Evolutionary conservation across 2,113 vertebrate species (phyloP).

Genomic region (Noturus placidus): DNA sequence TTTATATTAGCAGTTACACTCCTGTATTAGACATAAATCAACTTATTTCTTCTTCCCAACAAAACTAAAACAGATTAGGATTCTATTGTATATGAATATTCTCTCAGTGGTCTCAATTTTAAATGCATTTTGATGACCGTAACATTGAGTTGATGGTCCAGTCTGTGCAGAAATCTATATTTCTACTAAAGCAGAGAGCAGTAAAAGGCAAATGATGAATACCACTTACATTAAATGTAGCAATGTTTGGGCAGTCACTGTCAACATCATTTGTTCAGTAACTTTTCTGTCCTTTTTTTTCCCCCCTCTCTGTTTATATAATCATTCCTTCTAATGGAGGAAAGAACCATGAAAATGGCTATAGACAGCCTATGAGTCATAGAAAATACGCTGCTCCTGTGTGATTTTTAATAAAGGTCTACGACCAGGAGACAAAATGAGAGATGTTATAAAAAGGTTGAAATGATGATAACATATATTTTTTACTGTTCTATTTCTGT

Average conservation of each 20-base stretch:
- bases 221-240: conserved; percentile 1
- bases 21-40: background rate
- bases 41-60: background rate
- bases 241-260: background rate
- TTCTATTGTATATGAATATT: background rate
- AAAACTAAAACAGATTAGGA: background rate
- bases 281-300: background rate
- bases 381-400: background rate
- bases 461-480: background rate
- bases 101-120: background rate
- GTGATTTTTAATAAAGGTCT: conserved; percentile 12
- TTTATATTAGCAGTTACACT: background rate
- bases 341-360: conserved; percentile 1
- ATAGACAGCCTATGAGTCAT: background rate
- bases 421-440: background rate
- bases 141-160: background rate
- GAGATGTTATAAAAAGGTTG: background rate
- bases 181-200: background rate
- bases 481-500: background rate
- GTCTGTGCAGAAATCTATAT: background rate
- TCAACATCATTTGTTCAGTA: background rate
- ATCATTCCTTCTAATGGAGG: background rate
- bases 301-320: no score
- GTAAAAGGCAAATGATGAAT: background rate
- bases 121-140: background rate